A percentile compares a stretch with the other conserved stretches of the same genome.
Evolutionary conservation across 2,797 vertebrate species (phyloP).

Genomic region (Fringilla coelebs): DNA sequence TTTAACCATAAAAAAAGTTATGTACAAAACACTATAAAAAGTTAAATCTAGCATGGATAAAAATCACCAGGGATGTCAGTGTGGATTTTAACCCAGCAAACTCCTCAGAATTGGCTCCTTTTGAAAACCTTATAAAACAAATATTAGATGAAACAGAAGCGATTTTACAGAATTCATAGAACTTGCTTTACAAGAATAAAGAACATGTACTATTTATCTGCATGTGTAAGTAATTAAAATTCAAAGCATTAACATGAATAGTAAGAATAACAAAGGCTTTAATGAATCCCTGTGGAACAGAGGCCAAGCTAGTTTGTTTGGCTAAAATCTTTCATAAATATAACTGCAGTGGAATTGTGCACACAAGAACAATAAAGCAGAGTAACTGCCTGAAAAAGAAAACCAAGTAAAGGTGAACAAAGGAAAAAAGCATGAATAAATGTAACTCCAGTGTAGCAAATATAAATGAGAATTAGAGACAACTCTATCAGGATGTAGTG

Average conservation of each 20-base stretch:
- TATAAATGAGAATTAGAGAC: neutral
- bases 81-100: neutral
- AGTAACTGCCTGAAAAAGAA: neutral
- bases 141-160: neutral
- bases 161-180: neutral
- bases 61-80: neutral
- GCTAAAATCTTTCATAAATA: conserved; percentile 34
- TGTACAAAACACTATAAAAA: neutral
- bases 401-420: neutral
- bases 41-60: neutral
- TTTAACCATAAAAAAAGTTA: neutral
- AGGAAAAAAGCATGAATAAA: neutral
- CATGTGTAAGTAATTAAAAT: conserved; percentile 52
- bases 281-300: neutral
- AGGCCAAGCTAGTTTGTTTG: conserved; percentile 13
- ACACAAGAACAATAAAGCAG: conserved; percentile 48
- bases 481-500: neutral
- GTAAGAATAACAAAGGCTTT: conserved; percentile 36
- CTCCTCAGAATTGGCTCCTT: neutral
- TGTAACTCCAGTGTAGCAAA: neutral
- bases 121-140: conserved; percentile 17
- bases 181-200: conserved; percentile 9
- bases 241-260: conserved; percentile 46
- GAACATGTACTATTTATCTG: neutral
- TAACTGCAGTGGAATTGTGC: neutral